Evolutionary conservation across 1,140 invertebrate species (phyloP).

Genomic region (Drosophila micromelanica): DNA sequence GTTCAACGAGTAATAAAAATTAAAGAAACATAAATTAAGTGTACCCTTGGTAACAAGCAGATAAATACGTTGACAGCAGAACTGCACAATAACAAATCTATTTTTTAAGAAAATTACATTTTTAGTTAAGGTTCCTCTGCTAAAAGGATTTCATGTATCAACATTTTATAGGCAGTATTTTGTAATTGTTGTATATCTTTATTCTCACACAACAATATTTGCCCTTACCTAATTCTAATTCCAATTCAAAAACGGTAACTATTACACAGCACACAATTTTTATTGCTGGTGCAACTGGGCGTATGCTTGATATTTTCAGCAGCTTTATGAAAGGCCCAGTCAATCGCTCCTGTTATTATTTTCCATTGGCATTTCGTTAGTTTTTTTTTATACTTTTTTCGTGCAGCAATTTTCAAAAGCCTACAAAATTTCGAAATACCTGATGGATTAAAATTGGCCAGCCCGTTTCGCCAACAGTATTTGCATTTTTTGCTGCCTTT

Average conservation of each 20-base stretch:
- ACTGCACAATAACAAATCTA: too few species aligned
- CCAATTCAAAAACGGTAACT: not conserved
- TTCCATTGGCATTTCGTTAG: not conserved
- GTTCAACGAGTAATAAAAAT: constrained; percentile 3
- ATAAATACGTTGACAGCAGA: too few species aligned
- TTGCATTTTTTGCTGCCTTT: constrained; percentile 49
- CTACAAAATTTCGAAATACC: constrained; percentile 32
- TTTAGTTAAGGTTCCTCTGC: too few species aligned
- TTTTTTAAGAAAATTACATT: too few species aligned
- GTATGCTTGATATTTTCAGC: constrained; percentile 60
- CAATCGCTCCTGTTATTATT: constrained; percentile 49
- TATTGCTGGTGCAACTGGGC: constrained; percentile 37
- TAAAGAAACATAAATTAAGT: not conserved
- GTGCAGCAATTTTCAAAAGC: constrained; percentile 1
- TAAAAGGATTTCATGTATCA: too few species aligned
- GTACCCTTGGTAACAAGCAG: not conserved
- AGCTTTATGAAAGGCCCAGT: constrained; percentile 21
- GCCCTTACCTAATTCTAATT: not conserved
- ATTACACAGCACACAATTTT: not conserved
- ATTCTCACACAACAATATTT: too few species aligned
- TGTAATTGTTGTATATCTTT: too few species aligned
- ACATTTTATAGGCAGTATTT: too few species aligned
- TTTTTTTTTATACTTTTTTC: not conserved
- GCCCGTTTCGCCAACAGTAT: constrained; percentile 47
- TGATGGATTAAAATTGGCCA: constrained; percentile 31